A percentile compares a stretch with the other conserved stretches of the same genome.
Evolutionary conservation across 2,797 vertebrate genomes (phyloP).

Genomic region (Megalops cyprinoides): DNA sequence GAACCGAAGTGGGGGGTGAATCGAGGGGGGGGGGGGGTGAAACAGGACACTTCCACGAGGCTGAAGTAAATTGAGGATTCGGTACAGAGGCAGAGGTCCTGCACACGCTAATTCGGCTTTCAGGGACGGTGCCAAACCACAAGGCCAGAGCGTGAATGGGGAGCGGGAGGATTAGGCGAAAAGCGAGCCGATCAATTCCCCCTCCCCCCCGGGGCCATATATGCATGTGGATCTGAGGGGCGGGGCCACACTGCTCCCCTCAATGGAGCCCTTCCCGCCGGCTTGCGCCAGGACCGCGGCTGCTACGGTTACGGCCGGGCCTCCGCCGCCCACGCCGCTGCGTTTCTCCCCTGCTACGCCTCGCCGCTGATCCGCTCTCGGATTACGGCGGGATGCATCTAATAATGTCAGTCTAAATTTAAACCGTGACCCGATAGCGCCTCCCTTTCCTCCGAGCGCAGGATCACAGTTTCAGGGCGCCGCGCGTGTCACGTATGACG

Average conservation of each 20-base stretch:
- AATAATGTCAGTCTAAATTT: constrained; percentile 3
- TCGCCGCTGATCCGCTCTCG: not conserved
- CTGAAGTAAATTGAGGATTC: not conserved
- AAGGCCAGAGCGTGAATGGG: not conserved
- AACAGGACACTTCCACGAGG: too few relatives aligned
- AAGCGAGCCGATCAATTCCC: not conserved
- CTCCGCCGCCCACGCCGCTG: not conserved
- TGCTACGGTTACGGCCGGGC: not conserved
- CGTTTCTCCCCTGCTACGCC: not conserved
- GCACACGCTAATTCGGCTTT: not conserved
- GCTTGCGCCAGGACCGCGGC: not conserved
- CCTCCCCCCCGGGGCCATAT: not conserved
- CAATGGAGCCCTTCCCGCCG: not conserved
- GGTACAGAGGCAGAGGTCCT: not conserved
- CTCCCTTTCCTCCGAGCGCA: not conserved
- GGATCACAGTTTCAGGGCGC: not conserved
- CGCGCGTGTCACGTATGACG: not conserved
- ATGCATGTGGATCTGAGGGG: not conserved
- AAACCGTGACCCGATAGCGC: not conserved
- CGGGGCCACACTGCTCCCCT: not conserved
- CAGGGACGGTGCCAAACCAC: not conserved
- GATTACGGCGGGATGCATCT: not conserved
- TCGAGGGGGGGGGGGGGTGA: not conserved
- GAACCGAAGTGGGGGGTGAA: not conserved
- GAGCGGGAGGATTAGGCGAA: not conserved